Base-by-base conservation (phyloP, 2,888 invertebrate genomes). In the Drosophila recens region DNA sequence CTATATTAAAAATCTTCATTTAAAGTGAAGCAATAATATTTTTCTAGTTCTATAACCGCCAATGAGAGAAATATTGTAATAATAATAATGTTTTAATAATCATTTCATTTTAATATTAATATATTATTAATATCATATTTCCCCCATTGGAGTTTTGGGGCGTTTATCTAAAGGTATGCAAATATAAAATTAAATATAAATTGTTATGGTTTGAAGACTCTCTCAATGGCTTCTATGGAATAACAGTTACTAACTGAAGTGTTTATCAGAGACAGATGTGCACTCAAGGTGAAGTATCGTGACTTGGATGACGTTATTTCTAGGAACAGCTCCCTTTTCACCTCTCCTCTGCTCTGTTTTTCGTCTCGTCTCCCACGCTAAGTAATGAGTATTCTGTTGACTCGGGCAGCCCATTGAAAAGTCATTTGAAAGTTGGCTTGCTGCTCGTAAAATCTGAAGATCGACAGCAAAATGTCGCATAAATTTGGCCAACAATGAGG, bases 401-500 rank as follows among this genome's bases (percentile, higher is more conserved):
- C 20, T 36, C 13, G 11, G 33, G 38, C 49, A 20, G 66, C n/a
- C 62, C 51, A 23, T 38, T 17, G 48, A 36, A 27, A 17, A 59
- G 40, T 49, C 59, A 79, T 82, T 69, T 52, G 23, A 67, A 75
- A 76, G 73, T 77, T 81, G 71, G 54, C 46, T 57, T 51, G 23
- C 51, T 56, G 88, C 80, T 90, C 84, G 74, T 84, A 65, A 84
- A 84, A 84, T 76, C 61, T 45, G n/a, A 62, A 80, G 70, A 86
- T 79, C 57, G 90, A 90, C 90, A 88, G 86, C 80, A 57, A 54
- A 64, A 62, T 54, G 86, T 80, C 84, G 81, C 85, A 89, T 89
- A 89, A 89, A 86, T 89, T 87, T 79, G 70, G 73, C 72, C 75
- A 74, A 79, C 79, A 85, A 74, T 65, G 54, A 38, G 38, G 53